phyloP scores from a whole-genome alignment of 2,888 invertebrate genomes.

The Acanthosepion lycidas region DNA sequence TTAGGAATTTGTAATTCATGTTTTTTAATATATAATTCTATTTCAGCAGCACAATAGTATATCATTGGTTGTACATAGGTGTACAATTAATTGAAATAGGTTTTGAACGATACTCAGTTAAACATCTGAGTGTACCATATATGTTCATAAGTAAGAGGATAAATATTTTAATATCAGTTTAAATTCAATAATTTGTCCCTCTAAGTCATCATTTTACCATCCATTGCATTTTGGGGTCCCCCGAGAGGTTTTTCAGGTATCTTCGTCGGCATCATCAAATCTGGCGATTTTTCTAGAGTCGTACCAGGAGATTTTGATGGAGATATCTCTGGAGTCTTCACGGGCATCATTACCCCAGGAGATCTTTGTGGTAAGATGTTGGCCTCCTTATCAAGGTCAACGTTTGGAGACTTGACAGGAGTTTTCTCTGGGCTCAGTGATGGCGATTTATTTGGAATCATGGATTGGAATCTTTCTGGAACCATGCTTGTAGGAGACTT shows the following conservation, averaged over 20 bases:
- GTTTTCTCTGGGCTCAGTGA: constrained; percentile 13
- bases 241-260: not conserved
- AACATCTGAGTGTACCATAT: not conserved
- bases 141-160: constrained; percentile 33
- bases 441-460: constrained; percentile 13
- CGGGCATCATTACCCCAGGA: not conserved
- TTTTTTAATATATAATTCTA: not conserved
- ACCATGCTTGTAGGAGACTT: not conserved
- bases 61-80: not conserved
- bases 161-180: not conserved
- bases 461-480: not conserved
- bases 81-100: not conserved
- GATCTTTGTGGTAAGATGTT: not conserved
- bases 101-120: not conserved
- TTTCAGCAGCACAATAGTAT: not conserved
- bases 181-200: not conserved
- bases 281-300: not conserved
- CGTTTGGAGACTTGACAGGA: not conserved
- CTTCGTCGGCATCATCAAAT: not conserved
- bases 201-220: constrained; percentile 33
- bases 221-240: not conserved
- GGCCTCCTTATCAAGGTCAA: not conserved
- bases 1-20: not conserved
- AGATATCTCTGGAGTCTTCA: not conserved
- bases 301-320: not conserved